Conservation (phyloP, 2,888 invertebrate species). For the Sphecodes monilicornis region DNA sequence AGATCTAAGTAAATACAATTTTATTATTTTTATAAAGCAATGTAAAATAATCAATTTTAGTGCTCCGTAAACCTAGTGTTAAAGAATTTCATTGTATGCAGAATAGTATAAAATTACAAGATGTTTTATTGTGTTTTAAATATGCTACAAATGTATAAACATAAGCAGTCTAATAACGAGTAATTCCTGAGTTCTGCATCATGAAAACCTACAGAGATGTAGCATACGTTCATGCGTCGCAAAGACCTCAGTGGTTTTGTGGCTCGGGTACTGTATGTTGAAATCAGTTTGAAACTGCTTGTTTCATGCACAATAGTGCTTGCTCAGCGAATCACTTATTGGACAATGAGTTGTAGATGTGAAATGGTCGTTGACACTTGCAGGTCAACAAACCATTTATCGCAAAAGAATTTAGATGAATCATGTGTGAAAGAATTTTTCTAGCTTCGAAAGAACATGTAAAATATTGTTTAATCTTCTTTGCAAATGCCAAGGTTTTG, state of each 20-base stretch:
- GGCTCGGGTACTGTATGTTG: constrained; percentile 1
- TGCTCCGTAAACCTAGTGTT: too few relatives aligned
- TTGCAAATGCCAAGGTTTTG: background rate
- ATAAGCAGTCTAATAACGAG: background rate
- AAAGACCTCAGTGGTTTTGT: background rate
- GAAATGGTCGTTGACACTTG: constrained; percentile 32
- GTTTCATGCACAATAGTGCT: constrained; percentile 34
- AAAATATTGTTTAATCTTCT: background rate
- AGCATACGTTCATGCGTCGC: background rate
- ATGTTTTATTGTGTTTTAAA: too few relatives aligned
- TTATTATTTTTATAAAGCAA: too few relatives aligned
- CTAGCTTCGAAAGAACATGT: too few relatives aligned
- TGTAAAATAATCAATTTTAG: too few relatives aligned
- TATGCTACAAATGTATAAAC: background rate
- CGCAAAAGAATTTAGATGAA: constrained; percentile 13
- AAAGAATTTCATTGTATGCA: background rate
- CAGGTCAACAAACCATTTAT: constrained; percentile 41
- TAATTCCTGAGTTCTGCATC: background rate
- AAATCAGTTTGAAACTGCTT: constrained; percentile 13
- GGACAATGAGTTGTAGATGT: constrained; percentile 50
- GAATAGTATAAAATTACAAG: too few relatives aligned
- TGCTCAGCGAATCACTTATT: constrained; percentile 58
- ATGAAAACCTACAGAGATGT: background rate
- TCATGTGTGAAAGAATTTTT: background rate
- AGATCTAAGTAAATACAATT: too few relatives aligned